Evolutionary conservation across 2,113 vertebrate species (phyloP).

Genomic region (Colaptes auratus): DNA sequence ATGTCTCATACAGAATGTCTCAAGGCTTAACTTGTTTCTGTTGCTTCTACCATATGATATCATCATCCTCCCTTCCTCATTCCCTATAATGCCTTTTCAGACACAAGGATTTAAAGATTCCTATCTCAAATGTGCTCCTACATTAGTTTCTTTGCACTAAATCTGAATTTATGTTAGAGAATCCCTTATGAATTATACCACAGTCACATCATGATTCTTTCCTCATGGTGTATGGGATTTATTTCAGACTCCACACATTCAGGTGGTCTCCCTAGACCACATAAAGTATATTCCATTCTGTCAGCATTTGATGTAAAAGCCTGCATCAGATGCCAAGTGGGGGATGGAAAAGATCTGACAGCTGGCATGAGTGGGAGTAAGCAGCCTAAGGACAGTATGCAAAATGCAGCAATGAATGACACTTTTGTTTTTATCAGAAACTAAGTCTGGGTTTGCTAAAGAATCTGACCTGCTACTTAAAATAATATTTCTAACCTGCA

Average conservation of each 20-base stretch:
- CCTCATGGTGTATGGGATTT: neutral
- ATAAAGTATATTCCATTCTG: neutral
- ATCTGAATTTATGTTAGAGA: neutral
- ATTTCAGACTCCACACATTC: neutral
- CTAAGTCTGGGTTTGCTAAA: neutral
- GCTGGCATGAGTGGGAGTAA: constrained; percentile 66
- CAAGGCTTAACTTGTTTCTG: neutral
- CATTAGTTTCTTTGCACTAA: neutral
- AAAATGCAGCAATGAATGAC: constrained; percentile 49
- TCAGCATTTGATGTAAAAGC: neutral
- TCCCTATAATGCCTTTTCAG: neutral
- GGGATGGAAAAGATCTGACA: constrained; percentile 29
- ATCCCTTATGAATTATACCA: neutral
- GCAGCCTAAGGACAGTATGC: constrained; percentile 54
- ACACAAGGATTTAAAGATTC: neutral
- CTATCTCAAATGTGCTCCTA: neutral
- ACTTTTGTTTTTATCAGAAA: constrained; percentile 60
- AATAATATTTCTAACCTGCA: constrained; percentile 4
- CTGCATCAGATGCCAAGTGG: neutral
- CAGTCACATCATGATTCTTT: neutral
- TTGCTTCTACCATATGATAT: neutral
- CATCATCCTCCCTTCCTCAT: neutral
- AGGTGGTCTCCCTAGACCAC: neutral
- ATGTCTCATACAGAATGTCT: neutral
- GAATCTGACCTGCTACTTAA: neutral